Evolutionary conservation across 2,113 vertebrate genomes (phyloP), one percentile per base, ranked within the genome.

Genomic region (Callopanchax toddi): DNA sequence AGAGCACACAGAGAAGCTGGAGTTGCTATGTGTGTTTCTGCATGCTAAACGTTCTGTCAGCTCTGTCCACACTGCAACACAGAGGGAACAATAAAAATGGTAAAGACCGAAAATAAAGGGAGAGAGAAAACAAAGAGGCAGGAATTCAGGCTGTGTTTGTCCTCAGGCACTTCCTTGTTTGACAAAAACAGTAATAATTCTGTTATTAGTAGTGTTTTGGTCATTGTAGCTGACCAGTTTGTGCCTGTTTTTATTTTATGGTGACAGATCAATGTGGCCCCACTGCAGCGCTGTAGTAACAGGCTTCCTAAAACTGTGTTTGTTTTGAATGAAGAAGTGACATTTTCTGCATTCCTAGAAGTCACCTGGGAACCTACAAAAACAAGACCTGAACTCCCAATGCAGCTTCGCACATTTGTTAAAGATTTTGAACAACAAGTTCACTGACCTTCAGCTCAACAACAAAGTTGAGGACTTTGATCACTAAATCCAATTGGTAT

Each of bases 1-100:
- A 87, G 83, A 96, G 94, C 93, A 95, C 94, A 97, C 94, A 95
- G 0, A 74, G 75, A 43, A 67, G 34, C 87, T 89, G 89, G 92
- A 92, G 95, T 93, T 92, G 93, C 94, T 95, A 92, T 95, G 94
- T 95, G 94, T 89, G 91, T 92, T 93, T 92, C 91, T 86, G 91
- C 89, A 86, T 89, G 90, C 88, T 79, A 71, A 91, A 89, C 92
- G 79, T 91, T 86, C 48, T 80, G 83, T 87, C 87, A 89, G 88
- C 87, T 85, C 67, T 77, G 81, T 86, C 85, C 43, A 65, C 79
- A 85, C 60, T 46, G 66, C 44, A 71, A n/a, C 76, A 81, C 81
- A 75, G 74, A 68, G 74, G 85, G 60, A 66, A 90, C 87, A 87
- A 89, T 89, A 81, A 89, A 86, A 83, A 63, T 59, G 74, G 53